A percentile compares a stretch with the other conserved stretches of the same genome.
phyloP scores from a whole-genome alignment of 2,888 invertebrate genomes.

The Pyrrhosoma nymphula region DNA sequence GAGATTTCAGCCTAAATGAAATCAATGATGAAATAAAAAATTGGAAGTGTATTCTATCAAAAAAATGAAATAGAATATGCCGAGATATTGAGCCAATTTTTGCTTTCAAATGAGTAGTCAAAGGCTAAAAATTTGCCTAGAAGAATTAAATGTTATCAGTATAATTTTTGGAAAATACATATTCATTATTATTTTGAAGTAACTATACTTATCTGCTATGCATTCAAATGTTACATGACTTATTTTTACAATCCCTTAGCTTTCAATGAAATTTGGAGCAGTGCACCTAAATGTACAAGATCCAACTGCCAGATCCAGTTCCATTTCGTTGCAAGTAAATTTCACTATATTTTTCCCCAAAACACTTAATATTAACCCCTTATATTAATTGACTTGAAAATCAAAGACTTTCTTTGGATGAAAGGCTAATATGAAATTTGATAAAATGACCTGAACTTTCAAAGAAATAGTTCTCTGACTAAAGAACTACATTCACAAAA shows the following conservation, averaged over 20 bases:
- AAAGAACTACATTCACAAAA: conserved; percentile 26
- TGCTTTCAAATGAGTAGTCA: no score
- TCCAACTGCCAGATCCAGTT: not conserved
- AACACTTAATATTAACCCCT: not conserved
- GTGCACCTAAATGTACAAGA: not conserved
- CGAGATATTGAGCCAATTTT: not conserved
- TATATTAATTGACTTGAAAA: conserved; percentile 50
- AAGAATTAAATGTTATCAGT: no score
- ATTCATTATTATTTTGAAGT: no score
- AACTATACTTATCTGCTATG: no score
- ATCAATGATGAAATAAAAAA: not conserved
- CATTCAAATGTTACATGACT: no score
- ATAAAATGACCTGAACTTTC: not conserved
- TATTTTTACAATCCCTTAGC: not conserved
- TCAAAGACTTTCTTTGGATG: conserved; percentile 42
- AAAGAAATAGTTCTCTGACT: conserved; percentile 11
- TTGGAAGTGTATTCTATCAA: no score
- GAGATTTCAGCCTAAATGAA: no score
- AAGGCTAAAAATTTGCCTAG: no score
- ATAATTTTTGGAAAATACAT: no score
- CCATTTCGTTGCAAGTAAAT: not conserved
- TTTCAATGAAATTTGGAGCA: not conserved
- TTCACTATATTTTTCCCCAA: not conserved
- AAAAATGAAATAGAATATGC: no score
- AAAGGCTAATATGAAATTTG: conserved; percentile 34